A percentile compares a stretch with the other conserved stretches of the same genome.
Conservation (phyloP, 2,888 invertebrate genomes). For the Latheticus oryzae region DNA sequence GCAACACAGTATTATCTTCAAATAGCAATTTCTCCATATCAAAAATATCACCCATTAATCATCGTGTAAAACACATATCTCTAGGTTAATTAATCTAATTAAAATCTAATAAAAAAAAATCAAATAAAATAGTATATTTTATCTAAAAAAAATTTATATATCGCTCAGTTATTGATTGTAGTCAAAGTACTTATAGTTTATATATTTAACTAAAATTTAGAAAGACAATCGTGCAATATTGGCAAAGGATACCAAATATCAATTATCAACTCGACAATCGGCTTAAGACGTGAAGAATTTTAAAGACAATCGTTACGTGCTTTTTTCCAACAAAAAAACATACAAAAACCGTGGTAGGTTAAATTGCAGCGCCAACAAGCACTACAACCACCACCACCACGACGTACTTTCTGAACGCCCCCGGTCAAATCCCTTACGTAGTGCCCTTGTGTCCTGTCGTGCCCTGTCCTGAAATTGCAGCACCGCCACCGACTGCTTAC, state of each 20-base stretch:
- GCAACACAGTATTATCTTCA: conserved; percentile 44
- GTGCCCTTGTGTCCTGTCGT: conserved; percentile 65
- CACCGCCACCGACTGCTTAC: conserved; percentile 59
- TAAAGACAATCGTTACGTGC: conserved; percentile 45
- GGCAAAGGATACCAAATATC: conserved; percentile 56
- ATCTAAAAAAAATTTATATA: conserved; percentile 51
- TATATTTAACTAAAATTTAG: conserved; percentile 38
- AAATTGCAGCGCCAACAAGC: conserved; percentile 28
- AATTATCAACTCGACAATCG: conserved; percentile 47
- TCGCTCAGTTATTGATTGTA: conserved; percentile 55
- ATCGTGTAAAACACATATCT: conserved; percentile 56
- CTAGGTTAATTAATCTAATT: conserved; percentile 52
- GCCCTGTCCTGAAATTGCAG: conserved; percentile 64
- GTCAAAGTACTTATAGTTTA: conserved; percentile 52
- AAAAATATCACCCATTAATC: conserved; percentile 33
- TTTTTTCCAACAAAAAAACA: no score
- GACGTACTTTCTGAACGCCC: conserved; percentile 67
- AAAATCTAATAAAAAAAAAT: conserved; percentile 41
- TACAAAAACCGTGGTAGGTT: conserved; percentile 17
- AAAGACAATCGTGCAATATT: conserved; percentile 63
- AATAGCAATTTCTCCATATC: conserved; percentile 30
- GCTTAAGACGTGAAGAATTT: neutral
- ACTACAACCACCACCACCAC: conserved; percentile 57
- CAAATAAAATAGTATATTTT: conserved; percentile 53
- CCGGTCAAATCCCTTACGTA: conserved; percentile 66